Evolutionary conservation across 1,140 invertebrate genomes (phyloP).

Genomic region (Drosophila kikkawai): DNA sequence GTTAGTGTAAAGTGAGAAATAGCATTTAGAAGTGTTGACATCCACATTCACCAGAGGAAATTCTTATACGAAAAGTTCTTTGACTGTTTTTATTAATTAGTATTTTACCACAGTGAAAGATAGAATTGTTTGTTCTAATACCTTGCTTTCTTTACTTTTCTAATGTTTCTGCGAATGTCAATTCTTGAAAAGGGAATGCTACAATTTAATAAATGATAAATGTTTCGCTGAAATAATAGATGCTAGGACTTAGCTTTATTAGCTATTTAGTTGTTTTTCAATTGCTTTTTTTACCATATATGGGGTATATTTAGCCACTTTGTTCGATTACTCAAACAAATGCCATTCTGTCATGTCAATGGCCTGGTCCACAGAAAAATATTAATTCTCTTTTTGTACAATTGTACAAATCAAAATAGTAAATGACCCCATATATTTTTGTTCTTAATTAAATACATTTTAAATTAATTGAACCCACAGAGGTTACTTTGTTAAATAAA

Average conservation of each 20-base stretch:
- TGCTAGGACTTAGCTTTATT: no score
- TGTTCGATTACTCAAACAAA: no score
- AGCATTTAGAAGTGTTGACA: neutral
- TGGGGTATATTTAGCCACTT: no score
- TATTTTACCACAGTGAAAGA: neutral
- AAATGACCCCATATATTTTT: neutral
- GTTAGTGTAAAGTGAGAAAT: neutral
- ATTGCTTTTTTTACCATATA: no score
- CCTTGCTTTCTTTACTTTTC: conserved; percentile 6
- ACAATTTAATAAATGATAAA: neutral
- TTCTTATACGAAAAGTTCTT: neutral
- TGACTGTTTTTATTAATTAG: neutral
- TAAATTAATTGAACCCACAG: conserved; percentile 31
- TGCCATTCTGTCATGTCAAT: no score
- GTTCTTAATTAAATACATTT: conserved; percentile 31
- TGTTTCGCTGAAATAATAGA: neutral
- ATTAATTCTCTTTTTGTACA: neutral
- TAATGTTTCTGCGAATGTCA: conserved; percentile 11
- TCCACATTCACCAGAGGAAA: neutral
- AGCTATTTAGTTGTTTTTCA: no score
- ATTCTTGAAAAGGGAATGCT: conserved; percentile 50
- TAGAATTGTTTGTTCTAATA: neutral
- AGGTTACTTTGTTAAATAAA: conserved; percentile 47
- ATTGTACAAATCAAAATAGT: no score
- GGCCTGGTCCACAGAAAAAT: neutral